phyloP scores from a whole-genome alignment of 2,113 vertebrate genomes.

The Toxostoma redivivum region DNA sequence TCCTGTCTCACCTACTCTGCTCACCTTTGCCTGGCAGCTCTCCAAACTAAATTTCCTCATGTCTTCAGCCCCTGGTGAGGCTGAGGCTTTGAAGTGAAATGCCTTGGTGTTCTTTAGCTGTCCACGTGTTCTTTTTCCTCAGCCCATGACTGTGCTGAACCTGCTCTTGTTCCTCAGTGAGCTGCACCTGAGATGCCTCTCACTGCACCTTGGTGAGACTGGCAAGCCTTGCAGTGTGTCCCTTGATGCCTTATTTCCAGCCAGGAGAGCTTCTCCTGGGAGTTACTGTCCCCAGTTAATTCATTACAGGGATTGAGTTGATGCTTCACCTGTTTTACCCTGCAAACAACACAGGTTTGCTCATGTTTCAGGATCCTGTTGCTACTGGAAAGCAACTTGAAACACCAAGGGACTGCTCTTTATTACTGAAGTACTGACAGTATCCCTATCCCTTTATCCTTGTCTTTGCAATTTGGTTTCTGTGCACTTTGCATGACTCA shows the following conservation, averaged over 20 bases:
- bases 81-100: not conserved
- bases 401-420: not conserved
- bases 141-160: not conserved
- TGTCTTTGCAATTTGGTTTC: not conserved
- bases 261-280: not conserved
- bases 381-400: not conserved
- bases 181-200: not conserved
- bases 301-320: not conserved
- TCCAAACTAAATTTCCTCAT: not conserved
- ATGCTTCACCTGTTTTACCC: not conserved
- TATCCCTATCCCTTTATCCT: not conserved
- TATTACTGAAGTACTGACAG: not conserved
- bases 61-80: not conserved
- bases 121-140: accelerated
- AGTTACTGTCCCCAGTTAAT: not conserved
- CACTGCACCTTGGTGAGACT: not conserved
- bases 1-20: not conserved
- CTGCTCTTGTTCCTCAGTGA: accelerated
- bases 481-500: not conserved
- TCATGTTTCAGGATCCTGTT: not conserved
- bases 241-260: not conserved
- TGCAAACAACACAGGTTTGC: not conserved
- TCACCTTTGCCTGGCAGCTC: not conserved
- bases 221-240: not conserved
- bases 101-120: not conserved